Percentiles rank a stretch among this genome's conserved stretches.
Evolutionary conservation across 2,113 vertebrate species (phyloP).

Genomic region (Papio anubis): DNA sequence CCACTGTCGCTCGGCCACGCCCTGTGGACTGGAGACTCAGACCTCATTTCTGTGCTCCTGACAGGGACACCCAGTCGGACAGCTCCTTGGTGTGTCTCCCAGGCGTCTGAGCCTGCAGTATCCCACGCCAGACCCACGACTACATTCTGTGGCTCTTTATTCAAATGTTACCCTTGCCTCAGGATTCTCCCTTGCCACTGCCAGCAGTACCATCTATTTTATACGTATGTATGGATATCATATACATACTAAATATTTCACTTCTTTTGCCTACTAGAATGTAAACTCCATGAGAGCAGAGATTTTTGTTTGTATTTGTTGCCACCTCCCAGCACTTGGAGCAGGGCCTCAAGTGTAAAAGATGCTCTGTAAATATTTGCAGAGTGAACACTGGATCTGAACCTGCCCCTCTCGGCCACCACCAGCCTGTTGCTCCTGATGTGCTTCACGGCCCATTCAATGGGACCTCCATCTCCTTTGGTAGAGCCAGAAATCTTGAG

Average conservation of each 20-base stretch:
- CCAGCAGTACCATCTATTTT: too few species aligned
- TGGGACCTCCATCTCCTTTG: too few species aligned
- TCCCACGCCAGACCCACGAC: neutral
- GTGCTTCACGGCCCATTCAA: neutral
- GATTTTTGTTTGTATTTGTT: neutral
- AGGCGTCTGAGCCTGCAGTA: neutral
- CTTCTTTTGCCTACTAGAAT: neutral
- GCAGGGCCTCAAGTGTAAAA: too few species aligned
- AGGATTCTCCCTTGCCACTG: neutral
- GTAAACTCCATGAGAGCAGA: neutral
- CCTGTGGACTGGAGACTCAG: neutral
- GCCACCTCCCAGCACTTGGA: neutral
- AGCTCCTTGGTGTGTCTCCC: neutral
- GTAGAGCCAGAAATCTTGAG: neutral
- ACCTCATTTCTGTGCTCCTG: neutral
- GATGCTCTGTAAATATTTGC: neutral
- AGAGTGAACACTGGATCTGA: neutral
- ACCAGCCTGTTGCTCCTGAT: too few species aligned
- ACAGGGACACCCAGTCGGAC: neutral
- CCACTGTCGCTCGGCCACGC: too few species aligned
- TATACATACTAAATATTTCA: neutral
- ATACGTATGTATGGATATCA: rapidly evolving
- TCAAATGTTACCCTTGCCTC: neutral
- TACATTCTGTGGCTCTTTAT: neutral
- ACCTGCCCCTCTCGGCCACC: neutral